Conservation (phyloP, 1,140 invertebrate species). For the Tigriopus japonicus region DNA sequence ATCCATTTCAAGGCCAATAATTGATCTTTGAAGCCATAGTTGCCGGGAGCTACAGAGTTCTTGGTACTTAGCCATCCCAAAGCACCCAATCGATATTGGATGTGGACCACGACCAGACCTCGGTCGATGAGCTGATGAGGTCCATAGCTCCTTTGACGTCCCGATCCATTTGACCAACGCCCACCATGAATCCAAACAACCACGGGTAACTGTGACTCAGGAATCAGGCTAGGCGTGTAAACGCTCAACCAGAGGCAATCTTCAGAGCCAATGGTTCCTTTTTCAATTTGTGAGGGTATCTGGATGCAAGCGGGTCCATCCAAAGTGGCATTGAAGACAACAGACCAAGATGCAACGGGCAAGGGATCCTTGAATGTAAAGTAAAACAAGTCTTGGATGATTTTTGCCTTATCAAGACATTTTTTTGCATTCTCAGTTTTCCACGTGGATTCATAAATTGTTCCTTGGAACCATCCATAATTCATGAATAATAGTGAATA, state of each 20-base stretch:
- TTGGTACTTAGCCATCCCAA: constrained; percentile 43
- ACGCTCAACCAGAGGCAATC: constrained; percentile 82
- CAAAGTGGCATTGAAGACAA: too few relatives aligned
- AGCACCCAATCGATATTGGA: constrained; percentile 70
- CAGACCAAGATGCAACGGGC: too few relatives aligned
- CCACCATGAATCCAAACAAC: constrained; percentile 74
- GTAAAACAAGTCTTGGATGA: too few relatives aligned
- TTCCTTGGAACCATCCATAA: too few relatives aligned
- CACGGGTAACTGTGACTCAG: constrained; percentile 34
- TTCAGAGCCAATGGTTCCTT: constrained; percentile 29
- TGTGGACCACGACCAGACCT: constrained; percentile 63
- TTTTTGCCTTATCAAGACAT: too few relatives aligned
- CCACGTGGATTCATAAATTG: too few relatives aligned
- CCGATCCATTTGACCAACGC: constrained; percentile 72
- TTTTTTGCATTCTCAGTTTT: too few relatives aligned
- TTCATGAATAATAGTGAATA: too few relatives aligned
- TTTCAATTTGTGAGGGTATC: too few relatives aligned
- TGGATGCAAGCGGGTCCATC: too few relatives aligned
- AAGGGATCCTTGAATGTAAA: too few relatives aligned
- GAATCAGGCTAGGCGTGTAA: constrained; percentile 46
- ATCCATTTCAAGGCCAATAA: constrained; percentile 40
- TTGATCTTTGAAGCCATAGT: constrained; percentile 43
- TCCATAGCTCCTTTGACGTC: constrained; percentile 69
- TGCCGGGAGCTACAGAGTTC: constrained; percentile 37
- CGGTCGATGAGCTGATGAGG: constrained; percentile 60